Evolutionary conservation across 2,113 vertebrate genomes (phyloP), one percentile per base, ranked within the genome.

Genomic region (Hippolais icterina): DNA sequence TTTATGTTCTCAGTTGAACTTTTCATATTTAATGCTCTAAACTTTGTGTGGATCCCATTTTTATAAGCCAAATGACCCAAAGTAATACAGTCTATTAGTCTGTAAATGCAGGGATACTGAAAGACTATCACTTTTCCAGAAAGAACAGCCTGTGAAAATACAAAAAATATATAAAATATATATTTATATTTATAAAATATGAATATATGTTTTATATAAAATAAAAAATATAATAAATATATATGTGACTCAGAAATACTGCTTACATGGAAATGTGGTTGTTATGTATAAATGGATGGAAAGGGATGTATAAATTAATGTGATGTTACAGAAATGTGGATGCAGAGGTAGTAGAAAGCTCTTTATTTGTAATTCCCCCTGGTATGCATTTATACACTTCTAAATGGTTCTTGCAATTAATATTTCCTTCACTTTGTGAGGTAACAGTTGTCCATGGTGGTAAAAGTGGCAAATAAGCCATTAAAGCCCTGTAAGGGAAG

Each of bases 301-400:
- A 70, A 66, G 44, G 18, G 29, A 14, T 64, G 22, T 83, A 15
- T 35, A 57, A 60, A 74, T 69, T 42, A 53, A 63, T 4, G 16
- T 50, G 71, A 4, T 92, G 35, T 33, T 53, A 42, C 1, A 74
- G 61, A 64, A 69, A 17, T 12, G 25, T 15, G 52, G 49, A 39
- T 41, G 59, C 49, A 54, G 39, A 50, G 47, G 47, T 2, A 31
- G 10, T 17, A 59, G 83, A 65, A 83, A 64, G 17, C 8, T 39
- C 39, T 49, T 49, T 61, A 47, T 47, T 94, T 85, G 37, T 53
- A 17, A 0, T 68, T 31, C 44, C 72, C 41, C 46, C 24, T 69
- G 46, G 13, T 56, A 31, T 0, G 0, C 20, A 13, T 59, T 86
- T 39, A 4, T 53, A 12, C 0, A 7, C 22, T 69, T 83, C 4